Conservation (phyloP, 2,797 vertebrate species). For the Diplodus puntazzo region DNA sequence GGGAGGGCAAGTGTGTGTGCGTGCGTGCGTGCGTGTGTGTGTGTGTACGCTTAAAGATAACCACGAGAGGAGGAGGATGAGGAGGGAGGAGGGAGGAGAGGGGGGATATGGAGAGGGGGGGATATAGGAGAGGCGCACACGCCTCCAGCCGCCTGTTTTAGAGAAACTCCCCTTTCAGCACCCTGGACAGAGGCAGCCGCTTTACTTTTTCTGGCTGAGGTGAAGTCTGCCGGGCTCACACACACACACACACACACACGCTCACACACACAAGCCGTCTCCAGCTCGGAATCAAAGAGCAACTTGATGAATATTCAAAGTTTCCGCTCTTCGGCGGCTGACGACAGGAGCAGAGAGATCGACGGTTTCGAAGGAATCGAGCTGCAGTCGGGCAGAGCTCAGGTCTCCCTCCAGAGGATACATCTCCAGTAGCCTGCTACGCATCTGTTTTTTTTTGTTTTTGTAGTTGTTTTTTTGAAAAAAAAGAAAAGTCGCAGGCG, state of each 20-base stretch:
- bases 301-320: constrained; percentile 73
- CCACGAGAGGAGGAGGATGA: neutral
- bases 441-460: too few relatives aligned
- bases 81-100: too few relatives aligned
- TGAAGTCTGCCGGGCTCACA: constrained; percentile 42
- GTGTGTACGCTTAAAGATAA: constrained; percentile 42
- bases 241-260: constrained; percentile 13
- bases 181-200: constrained; percentile 85
- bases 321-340: constrained; percentile 43
- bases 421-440: neutral
- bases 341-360: constrained; percentile 33
- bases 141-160: constrained; percentile 56
- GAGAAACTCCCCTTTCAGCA: constrained; percentile 85
- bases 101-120: too few relatives aligned
- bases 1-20: constrained; percentile 30
- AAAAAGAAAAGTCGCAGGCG: neutral
- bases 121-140: constrained; percentile 58
- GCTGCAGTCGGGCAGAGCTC: constrained; percentile 22
- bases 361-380: constrained; percentile 27
- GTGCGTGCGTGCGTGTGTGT: constrained; percentile 23
- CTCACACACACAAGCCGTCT: constrained; percentile 17
- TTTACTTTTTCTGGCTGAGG: constrained; percentile 15
- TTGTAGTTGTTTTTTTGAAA: neutral
- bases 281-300: constrained; percentile 62
- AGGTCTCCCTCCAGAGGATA: constrained; percentile 63